These are phyloP conservation scores for Eupithecia tripunctaria DNA, from an alignment of 2,888 invertebrate species.

Conservation along the genomic window DNA sequence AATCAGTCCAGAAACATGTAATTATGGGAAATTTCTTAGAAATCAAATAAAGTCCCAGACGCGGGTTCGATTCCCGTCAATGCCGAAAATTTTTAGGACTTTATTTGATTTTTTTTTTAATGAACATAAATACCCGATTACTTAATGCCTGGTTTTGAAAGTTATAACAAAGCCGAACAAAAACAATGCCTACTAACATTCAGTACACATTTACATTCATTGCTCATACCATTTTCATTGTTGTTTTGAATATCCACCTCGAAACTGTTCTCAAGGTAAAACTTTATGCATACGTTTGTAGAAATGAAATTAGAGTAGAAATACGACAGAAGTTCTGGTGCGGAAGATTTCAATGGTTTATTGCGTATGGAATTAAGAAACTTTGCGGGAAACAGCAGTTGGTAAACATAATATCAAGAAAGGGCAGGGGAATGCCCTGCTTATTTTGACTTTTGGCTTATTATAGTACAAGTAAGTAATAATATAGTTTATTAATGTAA, in stretches of 20 bases:
- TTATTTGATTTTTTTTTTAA: too few species aligned
- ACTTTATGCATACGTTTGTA: slow-evolving; percentile 10
- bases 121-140: too few species aligned
- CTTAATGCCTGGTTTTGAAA: not conserved
- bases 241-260: slow-evolving; percentile 6
- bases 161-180: not conserved
- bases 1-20: too few species aligned
- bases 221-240: not conserved
- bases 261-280: slow-evolving; percentile 1
- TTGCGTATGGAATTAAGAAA: slow-evolving; percentile 5
- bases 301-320: slow-evolving; percentile 3
- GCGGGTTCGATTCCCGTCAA: too few species aligned
- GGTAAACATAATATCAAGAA: not conserved
- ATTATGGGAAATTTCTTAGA: too few species aligned
- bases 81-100: too few species aligned
- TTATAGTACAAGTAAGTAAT: too few species aligned
- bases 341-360: slow-evolving; percentile 11
- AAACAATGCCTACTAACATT: not conserved
- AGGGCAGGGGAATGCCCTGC: not conserved
- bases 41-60: too few species aligned
- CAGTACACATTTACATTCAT: not conserved
- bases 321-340: not conserved
- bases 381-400: slow-evolving; percentile 4
- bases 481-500: too few species aligned
- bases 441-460: not conserved